Evolutionary conservation across 1,140 invertebrate genomes (phyloP), one percentile per base, ranked within the genome.

Genomic region (Leptopilina boulardi): DNA sequence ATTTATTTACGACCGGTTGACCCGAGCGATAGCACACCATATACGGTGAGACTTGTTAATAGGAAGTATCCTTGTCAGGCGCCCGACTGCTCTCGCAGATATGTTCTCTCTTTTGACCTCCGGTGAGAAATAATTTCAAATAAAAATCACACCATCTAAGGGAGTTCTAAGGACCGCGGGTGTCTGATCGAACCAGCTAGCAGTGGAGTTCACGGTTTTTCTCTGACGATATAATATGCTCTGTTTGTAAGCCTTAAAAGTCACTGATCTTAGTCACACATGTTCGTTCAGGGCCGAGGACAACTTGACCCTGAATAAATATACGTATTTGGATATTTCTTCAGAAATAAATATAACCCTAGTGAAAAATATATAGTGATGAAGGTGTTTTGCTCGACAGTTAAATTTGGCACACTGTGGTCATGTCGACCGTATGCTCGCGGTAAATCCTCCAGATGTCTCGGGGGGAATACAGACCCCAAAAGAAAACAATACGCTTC

Each of bases 81-180:
- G 83, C 79, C 82, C 81, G 74, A 76, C 74, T 51, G 18, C 73
- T 70, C 19, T 75, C 71, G 34, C 34, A 72, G 75, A 73, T 42
- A 47, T 54, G 30, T 19, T 73, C 56, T 70, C 77, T 73, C 56
- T 70, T 76, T 73, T 80, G 81, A 80, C 80, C 83, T 84, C 83
- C 80, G 78, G 74, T 56, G 70, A 79, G 73, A 76, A 75, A 78
- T 73, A 70, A 81, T 78, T 80, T 76, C 72, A 78, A 83, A 80
- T 86, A 80, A 84, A 84, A 82, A 78, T 82, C 77, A 80, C 74
- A 70, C 85, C 83, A 80, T 84, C 82, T 86, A 83, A 77, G 85
- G 85, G 78, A 82, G 83, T 85, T 78, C 80, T 86, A 82, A 84
- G 82, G 82, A 84, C 84, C 81, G 80, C 38, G 44, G 44, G 71